Base-by-base conservation (phyloP, 1,140 invertebrate species). In the Neoseiulus cucumeris region DNA sequence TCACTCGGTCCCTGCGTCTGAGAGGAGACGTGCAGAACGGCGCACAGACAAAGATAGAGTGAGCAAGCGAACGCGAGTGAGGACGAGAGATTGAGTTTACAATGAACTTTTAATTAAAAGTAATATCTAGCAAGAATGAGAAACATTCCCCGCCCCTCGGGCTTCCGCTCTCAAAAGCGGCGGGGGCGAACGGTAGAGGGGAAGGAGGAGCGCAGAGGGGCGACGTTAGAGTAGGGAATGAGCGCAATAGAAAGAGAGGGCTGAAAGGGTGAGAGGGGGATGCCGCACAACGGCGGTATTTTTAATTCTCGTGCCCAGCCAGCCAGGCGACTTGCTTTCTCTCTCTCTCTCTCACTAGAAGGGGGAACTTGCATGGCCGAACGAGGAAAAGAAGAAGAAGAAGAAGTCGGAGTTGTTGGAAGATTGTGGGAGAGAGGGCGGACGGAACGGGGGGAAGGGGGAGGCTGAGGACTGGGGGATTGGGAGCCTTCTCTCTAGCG, bases 81-180 rank as follows among this genome's bases (percentile, higher is more conserved):
- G 22, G 14, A 59, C 22, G 51, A 59, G 22, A 59, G 14, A 59
- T 5, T 4, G 51, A 59, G 51, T 59, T 59, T 59, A 59, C 51
- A 59, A 59, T 59, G 51, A 59, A 59, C 51, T 59, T 59, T 59
- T 20, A 59, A 59, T 59, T 59, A 59, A 59, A 59, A 59, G 22
- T 59, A 59, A 59, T 59, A 59, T 59, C 51, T 59, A 25, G 51
- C 51, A 59, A 59, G 51, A 59, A 59, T 59, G 51, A 59, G 51
- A 59, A 59, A 59, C 51, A 59, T 59, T 59, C 22, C 14, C 51
- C 33, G 33, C 33, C 33, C 33, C 9, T 39, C 33, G 33, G 33
- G 33, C 33, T 39, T 39, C 33, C 33, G 33, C 33, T 39, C 33
- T 39, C 33, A 39, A 39, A 39, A 39, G 33, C 33, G 33, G 33